Evolutionary conservation across 2,888 invertebrate species (phyloP).

Genomic region (Athalia circularis): DNA sequence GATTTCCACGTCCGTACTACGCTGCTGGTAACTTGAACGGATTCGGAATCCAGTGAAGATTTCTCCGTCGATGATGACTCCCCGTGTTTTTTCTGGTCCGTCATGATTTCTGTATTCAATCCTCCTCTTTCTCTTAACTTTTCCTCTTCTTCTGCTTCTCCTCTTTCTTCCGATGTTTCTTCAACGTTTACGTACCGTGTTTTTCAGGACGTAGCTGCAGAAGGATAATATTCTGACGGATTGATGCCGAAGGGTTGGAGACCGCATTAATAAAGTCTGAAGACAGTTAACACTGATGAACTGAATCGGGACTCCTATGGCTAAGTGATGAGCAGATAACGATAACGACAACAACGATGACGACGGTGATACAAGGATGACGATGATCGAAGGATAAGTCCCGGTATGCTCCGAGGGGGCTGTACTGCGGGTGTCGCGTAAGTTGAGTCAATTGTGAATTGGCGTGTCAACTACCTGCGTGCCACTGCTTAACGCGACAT

Average conservation of each 20-base stretch:
- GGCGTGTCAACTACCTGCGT: conserved; percentile 53
- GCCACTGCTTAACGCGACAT: conserved; percentile 57
- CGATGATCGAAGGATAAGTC: neutral
- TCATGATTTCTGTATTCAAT: too few relatives aligned
- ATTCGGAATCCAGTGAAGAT: too few relatives aligned
- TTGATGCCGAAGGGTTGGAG: too few relatives aligned
- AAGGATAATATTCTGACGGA: too few relatives aligned
- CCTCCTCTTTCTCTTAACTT: too few relatives aligned
- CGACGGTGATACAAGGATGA: neutral
- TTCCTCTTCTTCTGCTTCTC: neutral
- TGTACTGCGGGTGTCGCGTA: neutral
- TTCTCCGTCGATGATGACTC: too few relatives aligned
- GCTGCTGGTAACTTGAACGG: neutral
- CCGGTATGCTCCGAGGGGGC: neutral
- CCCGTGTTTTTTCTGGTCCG: too few relatives aligned
- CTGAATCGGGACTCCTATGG: too few relatives aligned
- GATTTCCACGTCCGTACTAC: conserved; percentile 72
- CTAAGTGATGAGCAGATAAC: neutral
- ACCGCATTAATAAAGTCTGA: too few relatives aligned
- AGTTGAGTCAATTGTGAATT: neutral
- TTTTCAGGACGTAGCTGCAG: neutral
- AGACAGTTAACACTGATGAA: too few relatives aligned
- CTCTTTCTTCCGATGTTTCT: conserved; percentile 48
- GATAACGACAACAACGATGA: conserved; percentile 47
- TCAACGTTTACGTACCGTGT: conserved; percentile 8